phyloP scores from a whole-genome alignment of 1,140 invertebrate genomes.

The Papilio aristodemus region DNA sequence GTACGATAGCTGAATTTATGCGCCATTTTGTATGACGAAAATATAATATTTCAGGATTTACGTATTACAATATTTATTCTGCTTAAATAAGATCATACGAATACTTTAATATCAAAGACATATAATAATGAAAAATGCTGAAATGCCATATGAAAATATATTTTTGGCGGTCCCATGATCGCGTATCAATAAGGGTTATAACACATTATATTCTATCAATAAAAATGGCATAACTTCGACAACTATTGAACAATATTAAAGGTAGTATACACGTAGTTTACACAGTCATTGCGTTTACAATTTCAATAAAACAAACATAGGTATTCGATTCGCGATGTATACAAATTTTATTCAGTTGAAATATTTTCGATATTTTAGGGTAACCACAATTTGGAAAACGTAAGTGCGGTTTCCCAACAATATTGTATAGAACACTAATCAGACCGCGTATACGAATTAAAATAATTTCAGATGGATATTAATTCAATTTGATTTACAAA shows the following conservation, averaged over 20 bases:
- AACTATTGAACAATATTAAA: too few relatives aligned
- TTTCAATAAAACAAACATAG: too few relatives aligned
- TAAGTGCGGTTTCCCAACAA: conserved; percentile 20
- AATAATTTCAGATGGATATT: not conserved
- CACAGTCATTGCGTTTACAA: too few relatives aligned
- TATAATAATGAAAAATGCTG: not conserved
- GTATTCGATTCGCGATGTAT: conserved; percentile 38
- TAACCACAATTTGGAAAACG: conserved; percentile 15
- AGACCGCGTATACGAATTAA: not conserved
- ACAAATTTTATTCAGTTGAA: conserved; percentile 52
- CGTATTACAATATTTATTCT: not conserved
- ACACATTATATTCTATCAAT: too few relatives aligned
- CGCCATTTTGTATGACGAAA: conserved; percentile 1
- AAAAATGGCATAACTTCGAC: too few relatives aligned
- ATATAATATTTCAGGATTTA: not conserved
- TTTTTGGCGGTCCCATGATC: not conserved
- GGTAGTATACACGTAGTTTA: too few relatives aligned
- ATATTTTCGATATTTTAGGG: conserved; percentile 38
- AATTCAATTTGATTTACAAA: too few relatives aligned
- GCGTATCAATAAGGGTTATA: too few relatives aligned
- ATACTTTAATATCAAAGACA: not conserved
- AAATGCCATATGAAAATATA: not conserved
- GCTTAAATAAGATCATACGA: not conserved
- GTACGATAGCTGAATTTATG: conserved; percentile 4
- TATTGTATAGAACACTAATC: not conserved